Conservation (phyloP, 2,113 vertebrate genomes). For the Atherinomorus stipes region DNA sequence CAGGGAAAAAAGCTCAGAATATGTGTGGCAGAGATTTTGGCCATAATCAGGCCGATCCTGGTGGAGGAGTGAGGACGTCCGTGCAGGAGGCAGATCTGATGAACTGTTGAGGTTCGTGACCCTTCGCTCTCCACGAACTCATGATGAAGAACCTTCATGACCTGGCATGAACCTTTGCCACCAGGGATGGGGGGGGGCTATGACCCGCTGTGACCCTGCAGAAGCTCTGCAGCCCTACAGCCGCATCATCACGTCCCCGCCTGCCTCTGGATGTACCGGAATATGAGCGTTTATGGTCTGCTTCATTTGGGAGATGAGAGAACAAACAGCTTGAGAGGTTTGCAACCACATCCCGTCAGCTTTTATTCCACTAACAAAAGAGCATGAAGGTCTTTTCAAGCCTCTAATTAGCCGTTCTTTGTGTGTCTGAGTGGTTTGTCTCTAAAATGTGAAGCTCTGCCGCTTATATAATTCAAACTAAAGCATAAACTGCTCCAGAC, state of each 20-base stretch:
- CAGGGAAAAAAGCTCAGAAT: too few species aligned
- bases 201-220: too few species aligned
- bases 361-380: constrained; percentile 28
- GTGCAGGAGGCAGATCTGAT: constrained; percentile 38
- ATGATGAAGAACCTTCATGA: constrained; percentile 63
- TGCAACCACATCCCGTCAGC: constrained; percentile 16
- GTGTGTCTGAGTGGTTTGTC: constrained; percentile 37
- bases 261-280: too few species aligned
- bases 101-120: constrained; percentile 57
- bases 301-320: constrained; percentile 1
- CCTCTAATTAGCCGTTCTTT: constrained; percentile 39
- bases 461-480: constrained; percentile 5
- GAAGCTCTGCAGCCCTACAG: constrained; percentile 17
- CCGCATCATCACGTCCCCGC: too few species aligned
- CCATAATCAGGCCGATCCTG: too few species aligned
- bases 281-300: constrained; percentile 11
- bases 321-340: constrained; percentile 3
- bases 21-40: too few species aligned
- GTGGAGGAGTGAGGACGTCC: constrained; percentile 21
- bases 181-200: constrained; percentile 34
- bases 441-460: constrained; percentile 19
- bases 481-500: not conserved
- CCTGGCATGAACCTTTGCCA: constrained; percentile 20
- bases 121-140: constrained; percentile 52
- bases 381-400: constrained; percentile 3